Conservation (phyloP, 2,888 invertebrate genomes). For the Stratiomys singularior region DNA sequence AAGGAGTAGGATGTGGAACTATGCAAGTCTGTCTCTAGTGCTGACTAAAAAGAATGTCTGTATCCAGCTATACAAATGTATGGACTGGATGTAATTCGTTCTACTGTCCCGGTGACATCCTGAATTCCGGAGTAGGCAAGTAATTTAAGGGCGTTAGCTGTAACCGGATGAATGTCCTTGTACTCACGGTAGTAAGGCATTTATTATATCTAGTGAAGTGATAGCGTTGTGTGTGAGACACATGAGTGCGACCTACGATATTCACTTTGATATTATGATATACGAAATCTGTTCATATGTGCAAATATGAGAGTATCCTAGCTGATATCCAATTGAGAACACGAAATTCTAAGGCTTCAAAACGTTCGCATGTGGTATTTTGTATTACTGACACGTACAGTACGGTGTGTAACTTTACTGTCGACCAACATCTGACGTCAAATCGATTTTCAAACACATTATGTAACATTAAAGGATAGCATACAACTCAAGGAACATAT, state of each 20-base stretch:
- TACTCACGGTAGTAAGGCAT: background rate
- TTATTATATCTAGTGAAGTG: background rate
- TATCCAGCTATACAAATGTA: background rate
- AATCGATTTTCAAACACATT: too few relatives aligned
- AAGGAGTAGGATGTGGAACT: background rate
- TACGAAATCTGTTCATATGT: too few relatives aligned
- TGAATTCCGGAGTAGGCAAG: constrained; percentile 16
- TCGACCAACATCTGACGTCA: too few relatives aligned
- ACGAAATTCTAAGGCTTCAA: too few relatives aligned
- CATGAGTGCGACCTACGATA: background rate
- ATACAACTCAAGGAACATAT: too few relatives aligned
- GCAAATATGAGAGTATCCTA: too few relatives aligned
- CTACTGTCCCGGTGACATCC: constrained; percentile 22
- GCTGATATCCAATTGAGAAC: too few relatives aligned
- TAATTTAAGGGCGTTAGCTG: constrained; percentile 12
- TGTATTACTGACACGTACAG: too few relatives aligned
- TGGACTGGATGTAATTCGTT: constrained; percentile 2
- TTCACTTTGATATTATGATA: constrained; percentile 13
- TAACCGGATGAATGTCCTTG: constrained; percentile 24
- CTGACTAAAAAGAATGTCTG: background rate
- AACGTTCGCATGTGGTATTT: too few relatives aligned
- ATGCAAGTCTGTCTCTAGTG: background rate
- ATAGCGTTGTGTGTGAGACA: background rate
- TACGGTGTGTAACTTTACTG: too few relatives aligned
- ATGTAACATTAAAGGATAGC: too few relatives aligned